These are phyloP conservation scores for Cosmopolites sordidus DNA, from an alignment of 2,888 invertebrate species.

Conservation along the genomic window DNA sequence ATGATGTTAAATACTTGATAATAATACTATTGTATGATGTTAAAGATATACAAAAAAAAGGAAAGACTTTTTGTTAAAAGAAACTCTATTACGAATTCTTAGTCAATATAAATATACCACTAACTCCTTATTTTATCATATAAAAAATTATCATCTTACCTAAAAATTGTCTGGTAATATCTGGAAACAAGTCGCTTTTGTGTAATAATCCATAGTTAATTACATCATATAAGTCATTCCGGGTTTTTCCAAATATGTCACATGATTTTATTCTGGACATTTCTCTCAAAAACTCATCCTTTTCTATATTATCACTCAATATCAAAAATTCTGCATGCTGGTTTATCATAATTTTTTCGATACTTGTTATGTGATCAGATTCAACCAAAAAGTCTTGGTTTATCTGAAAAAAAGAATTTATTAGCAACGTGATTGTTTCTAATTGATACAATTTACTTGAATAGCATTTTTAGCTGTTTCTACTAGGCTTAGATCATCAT, in stretches of 20 bases:
- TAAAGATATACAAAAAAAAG: too few relatives aligned
- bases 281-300: constrained; percentile 32
- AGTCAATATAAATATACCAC: too few relatives aligned
- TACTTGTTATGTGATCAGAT: constrained; percentile 29
- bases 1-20: too few relatives aligned
- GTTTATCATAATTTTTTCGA: constrained; percentile 37
- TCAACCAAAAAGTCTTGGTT: constrained; percentile 19
- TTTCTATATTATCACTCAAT: constrained; percentile 31
- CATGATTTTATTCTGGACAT: constrained; percentile 34
- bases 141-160: constrained; percentile 30
- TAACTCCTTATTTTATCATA: too few relatives aligned
- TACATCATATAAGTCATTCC: constrained; percentile 22
- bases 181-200: constrained; percentile 38
- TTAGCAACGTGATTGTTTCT: neutral
- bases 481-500: constrained; percentile 28
- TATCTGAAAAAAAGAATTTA: constrained; percentile 27
- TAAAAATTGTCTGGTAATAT: constrained; percentile 34
- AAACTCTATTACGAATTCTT: too few relatives aligned
- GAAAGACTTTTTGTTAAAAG: too few relatives aligned
- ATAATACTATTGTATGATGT: too few relatives aligned
- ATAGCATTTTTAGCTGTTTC: constrained; percentile 30
- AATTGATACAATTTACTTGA: constrained; percentile 21
- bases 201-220: constrained; percentile 38
- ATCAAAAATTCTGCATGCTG: constrained; percentile 36
- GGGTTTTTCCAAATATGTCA: constrained; percentile 33